phyloP scores from a whole-genome alignment of 2,113 vertebrate genomes.

The Zapornia atra region DNA sequence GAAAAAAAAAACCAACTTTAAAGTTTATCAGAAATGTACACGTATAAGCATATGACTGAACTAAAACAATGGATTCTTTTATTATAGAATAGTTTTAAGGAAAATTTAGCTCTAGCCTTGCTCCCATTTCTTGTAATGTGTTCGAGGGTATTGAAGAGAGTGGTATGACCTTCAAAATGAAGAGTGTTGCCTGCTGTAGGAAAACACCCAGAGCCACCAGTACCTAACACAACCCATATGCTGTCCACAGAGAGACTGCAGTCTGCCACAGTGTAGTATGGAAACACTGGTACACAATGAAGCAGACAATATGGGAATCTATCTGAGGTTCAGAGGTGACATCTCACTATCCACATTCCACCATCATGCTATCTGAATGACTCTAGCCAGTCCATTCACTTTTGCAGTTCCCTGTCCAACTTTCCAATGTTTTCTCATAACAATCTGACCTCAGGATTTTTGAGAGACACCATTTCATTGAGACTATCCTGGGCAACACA shows the following conservation, averaged over 20 bases:
- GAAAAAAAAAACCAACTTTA: rapidly evolving
- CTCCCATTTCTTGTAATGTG: neutral
- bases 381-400: neutral
- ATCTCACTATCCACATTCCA: neutral
- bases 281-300: neutral
- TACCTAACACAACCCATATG: neutral
- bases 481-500: neutral
- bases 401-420: neutral
- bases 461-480: neutral
- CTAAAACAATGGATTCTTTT: neutral
- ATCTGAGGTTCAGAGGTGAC: neutral
- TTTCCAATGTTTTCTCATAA: neutral
- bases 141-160: neutral
- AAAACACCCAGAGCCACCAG: neutral
- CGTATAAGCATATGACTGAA: neutral
- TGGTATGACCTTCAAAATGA: neutral
- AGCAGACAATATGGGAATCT: neutral
- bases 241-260: neutral
- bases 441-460: neutral
- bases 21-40: neutral
- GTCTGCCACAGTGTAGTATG: neutral
- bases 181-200: neutral
- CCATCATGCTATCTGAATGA: neutral
- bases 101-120: neutral
- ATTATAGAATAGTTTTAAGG: neutral